phyloP scores from a whole-genome alignment of 2,888 invertebrate genomes.

The Stegana nigrithorax region DNA sequence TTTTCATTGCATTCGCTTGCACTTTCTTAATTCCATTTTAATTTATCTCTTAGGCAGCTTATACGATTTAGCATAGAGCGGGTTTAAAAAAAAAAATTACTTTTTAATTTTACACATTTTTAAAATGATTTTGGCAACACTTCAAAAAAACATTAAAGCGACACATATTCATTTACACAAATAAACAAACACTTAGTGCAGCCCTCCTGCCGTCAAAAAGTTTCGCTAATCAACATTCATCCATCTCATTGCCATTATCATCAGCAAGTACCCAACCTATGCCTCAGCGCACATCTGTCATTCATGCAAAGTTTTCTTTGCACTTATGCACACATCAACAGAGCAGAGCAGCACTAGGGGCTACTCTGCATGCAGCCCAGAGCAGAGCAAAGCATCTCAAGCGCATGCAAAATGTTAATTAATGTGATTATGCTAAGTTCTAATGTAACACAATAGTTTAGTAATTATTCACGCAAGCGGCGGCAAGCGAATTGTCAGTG shows the following conservation, averaged over 20 bases:
- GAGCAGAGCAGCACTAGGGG: constrained; percentile 8
- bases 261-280: background rate
- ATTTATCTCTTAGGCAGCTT: background rate
- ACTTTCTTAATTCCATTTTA: background rate
- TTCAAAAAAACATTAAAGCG: constrained; percentile 2
- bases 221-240: constrained; percentile 6
- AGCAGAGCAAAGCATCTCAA: constrained; percentile 33
- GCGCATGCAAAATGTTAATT: constrained; percentile 45
- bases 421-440: constrained; percentile 58
- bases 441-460: constrained; percentile 59
- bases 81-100: constrained; percentile 1
- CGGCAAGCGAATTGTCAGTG: background rate
- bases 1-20: background rate
- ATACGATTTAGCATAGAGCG: too few species aligned
- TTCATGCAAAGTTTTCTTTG: constrained; percentile 1
- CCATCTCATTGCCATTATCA: background rate
- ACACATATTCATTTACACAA: background rate
- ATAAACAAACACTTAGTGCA: background rate
- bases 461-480: constrained; percentile 51
- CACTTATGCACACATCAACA: background rate
- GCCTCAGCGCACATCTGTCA: constrained; percentile 5
- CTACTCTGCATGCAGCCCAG: constrained; percentile 1
- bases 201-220: too few species aligned
- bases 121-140: constrained; percentile 11
- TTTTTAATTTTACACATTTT: constrained; percentile 13